These are phyloP conservation scores for Pantala flavescens DNA, from an alignment of 1,140 invertebrate genomes.

Conservation along the genomic window DNA sequence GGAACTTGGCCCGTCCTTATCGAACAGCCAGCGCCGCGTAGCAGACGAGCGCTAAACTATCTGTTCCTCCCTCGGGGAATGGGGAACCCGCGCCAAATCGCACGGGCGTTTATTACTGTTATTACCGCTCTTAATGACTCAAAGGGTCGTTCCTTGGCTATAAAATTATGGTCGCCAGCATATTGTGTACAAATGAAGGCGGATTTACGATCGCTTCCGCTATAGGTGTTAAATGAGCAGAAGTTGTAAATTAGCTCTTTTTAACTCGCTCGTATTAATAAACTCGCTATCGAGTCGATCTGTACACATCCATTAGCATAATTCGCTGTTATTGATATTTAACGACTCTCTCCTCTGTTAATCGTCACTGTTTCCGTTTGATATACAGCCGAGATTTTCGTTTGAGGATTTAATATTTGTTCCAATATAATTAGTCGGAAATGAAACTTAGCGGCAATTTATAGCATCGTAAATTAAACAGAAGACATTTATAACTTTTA, in stretches of 20 bases:
- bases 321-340: too few species aligned
- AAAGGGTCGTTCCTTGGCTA: not conserved
- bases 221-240: not conserved
- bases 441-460: too few species aligned
- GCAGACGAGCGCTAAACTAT: not conserved
- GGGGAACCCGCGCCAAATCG: constrained; percentile 5
- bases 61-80: not conserved
- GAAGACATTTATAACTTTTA: too few species aligned
- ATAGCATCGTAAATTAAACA: too few species aligned
- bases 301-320: too few species aligned
- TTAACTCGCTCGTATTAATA: not conserved
- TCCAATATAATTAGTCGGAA: too few species aligned
- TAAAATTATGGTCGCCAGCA: constrained; percentile 5
- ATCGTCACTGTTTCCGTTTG: too few species aligned
- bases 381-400: too few species aligned
- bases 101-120: constrained; percentile 4
- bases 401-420: too few species aligned
- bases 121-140: not conserved
- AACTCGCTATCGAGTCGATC: not conserved
- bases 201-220: not conserved
- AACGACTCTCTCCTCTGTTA: too few species aligned
- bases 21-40: not conserved
- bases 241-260: not conserved
- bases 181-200: constrained; percentile 6
- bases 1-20: not conserved